Conservation (phyloP, 2,888 invertebrate genomes). For the Smittia sp. region DNA sequence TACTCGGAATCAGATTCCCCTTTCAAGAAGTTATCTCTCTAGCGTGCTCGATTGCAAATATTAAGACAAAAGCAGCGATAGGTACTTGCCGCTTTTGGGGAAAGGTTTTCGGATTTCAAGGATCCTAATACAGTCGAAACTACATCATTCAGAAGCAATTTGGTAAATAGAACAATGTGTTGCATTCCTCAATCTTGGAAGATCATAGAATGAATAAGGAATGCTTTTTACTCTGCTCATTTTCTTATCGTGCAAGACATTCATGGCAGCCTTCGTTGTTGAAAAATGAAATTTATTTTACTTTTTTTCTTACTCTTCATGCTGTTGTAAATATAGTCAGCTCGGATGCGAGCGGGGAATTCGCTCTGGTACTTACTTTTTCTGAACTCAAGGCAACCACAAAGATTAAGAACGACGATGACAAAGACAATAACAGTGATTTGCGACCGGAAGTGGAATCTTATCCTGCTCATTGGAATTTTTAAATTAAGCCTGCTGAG, state of each 20-base stretch:
- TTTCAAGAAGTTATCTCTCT: slow-evolving; percentile 71
- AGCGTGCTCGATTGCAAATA: slow-evolving; percentile 69
- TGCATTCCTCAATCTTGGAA: neutral
- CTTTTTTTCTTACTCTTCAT: slow-evolving; percentile 17
- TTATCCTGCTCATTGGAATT: slow-evolving; percentile 31
- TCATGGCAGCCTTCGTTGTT: neutral
- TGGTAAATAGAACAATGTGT: slow-evolving; percentile 57
- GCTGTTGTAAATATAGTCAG: slow-evolving; percentile 32
- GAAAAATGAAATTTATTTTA: slow-evolving; percentile 31
- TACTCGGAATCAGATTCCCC: slow-evolving; percentile 71
- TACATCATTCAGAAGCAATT: slow-evolving; percentile 69
- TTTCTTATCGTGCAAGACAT: neutral
- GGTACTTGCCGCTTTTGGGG: slow-evolving; percentile 74
- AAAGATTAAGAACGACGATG: neutral
- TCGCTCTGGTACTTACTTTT: neutral
- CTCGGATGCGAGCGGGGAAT: slow-evolving; percentile 44
- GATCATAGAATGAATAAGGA: neutral
- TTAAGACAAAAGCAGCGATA: slow-evolving; percentile 55
- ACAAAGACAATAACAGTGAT: neutral
- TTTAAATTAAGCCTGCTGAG: slow-evolving; percentile 42
- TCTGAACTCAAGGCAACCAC: neutral
- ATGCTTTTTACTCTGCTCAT: no score
- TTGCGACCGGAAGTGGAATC: slow-evolving; percentile 35
- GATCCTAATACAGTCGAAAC: slow-evolving; percentile 78
- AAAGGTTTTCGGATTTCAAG: slow-evolving; percentile 74